Evolutionary conservation across 2,797 vertebrate genomes (phyloP), one percentile per base, ranked within the genome.

Genomic region (Threskiornis aethiopicus): DNA sequence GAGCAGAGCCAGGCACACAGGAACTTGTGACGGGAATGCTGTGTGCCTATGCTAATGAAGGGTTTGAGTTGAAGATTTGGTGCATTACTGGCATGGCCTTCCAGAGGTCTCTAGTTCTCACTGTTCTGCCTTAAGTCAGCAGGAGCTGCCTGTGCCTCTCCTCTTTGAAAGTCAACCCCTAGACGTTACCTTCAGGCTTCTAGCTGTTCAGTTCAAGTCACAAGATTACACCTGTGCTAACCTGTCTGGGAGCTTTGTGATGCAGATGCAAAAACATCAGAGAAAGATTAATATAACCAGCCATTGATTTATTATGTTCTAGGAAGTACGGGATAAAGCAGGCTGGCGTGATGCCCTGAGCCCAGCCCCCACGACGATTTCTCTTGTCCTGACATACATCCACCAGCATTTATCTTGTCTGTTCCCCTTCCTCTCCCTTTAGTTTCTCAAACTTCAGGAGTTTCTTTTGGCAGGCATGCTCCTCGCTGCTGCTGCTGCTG

Each of bases 381-480:
- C 65, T 84, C 72, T 94, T 87, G 59, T 67, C 57, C 70, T 78
- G 65, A 92, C 58, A 61, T 57, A 85, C 47, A 85, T 65, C 62
- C 72, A 51, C 59, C 21, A 70, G 44, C 35, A 76, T 84, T 97
- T 92, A 97, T 77, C 83, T 95, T 77, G 59, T 80, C 41, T 91
- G 52, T 88, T 66, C 42, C 55, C 44, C 42, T 91, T 93, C 6
- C 18, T 85, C 26, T 87, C 55, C 13, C 46, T 87, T 42, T 11
- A 33, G 44, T 67, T 93, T 87, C 75, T 90, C 58, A 55, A 82
- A 79, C 41, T 78, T 94, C 31, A 73, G 70, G 69, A 93, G 69
- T 92, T 94, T 97, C 4, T 62, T 94, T 65, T 79, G 94, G 79
- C 98, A 98, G 91, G 94, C 73, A 5, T 3, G 57, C 67, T 98